Percentiles rank a stretch among this genome's conserved stretches.
Evolutionary conservation across 2,797 vertebrate genomes (phyloP).

Genomic region (Dermochelys coriacea): DNA sequence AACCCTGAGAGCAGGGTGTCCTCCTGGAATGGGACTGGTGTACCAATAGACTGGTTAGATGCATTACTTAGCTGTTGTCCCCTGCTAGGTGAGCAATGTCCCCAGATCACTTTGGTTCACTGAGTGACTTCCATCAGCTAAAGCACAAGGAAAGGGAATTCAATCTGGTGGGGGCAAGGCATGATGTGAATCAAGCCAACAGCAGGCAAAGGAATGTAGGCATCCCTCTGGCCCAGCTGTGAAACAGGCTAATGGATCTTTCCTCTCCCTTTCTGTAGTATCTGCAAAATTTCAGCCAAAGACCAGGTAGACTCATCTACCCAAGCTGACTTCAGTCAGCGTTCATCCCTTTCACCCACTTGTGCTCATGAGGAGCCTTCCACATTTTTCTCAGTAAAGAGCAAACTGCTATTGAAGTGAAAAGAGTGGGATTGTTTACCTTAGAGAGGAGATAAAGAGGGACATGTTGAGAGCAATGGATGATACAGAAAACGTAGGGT

Average conservation of each 20-base stretch:
- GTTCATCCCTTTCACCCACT: not conserved
- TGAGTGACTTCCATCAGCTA: not conserved
- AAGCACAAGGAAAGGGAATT: not conserved
- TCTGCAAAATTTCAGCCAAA: not conserved
- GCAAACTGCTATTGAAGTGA: too few species aligned
- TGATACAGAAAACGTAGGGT: not conserved
- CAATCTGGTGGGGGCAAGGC: not conserved
- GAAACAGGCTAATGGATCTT: not conserved
- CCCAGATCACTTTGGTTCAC: not conserved
- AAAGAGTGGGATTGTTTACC: not conserved
- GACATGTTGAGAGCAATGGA: not conserved
- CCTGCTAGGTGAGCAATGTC: not conserved
- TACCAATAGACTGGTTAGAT: not conserved
- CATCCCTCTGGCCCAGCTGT: not conserved
- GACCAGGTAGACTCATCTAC: not conserved
- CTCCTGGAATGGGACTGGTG: not conserved
- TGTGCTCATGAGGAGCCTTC: not conserved
- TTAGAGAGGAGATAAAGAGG: not conserved
- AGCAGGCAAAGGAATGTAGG: not conserved
- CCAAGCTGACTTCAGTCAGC: not conserved
- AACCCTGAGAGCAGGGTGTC: not conserved
- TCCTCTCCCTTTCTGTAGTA: not conserved
- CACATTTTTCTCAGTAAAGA: not conserved
- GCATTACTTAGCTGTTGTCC: not conserved
- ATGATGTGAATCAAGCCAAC: not conserved